Base-by-base conservation (phyloP, 2,113 vertebrate genomes). In the Brachyhypopomus occidentalis region DNA sequence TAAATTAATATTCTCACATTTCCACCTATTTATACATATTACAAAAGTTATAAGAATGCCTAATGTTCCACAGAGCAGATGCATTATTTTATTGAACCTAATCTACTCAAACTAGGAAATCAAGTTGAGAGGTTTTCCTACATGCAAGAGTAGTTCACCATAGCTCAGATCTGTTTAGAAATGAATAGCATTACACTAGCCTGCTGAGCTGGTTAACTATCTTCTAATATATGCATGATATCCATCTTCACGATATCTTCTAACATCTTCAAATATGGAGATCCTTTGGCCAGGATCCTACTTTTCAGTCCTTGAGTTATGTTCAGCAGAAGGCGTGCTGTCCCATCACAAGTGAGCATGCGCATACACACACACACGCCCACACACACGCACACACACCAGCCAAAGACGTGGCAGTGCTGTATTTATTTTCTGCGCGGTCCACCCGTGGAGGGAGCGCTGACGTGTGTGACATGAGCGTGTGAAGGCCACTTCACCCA, bases 401-500 rank as follows among this genome's bases (percentile, higher is more conserved):
- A 63, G 38, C 27, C 23, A 19, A 19, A 80, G 60, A 64, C 69
- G 30, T 71, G 34, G 71, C 59, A 84, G 58, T 75, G 48, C 45
- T 75, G 73, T 66, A 77, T 78, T 38, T 81, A 66, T 82, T 79
- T 86, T 77, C 77, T 69, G 73, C 30, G 64, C 27, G 30, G 22
- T 77, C 36, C 58, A 63, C 11, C 38, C 20, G 64, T 23, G 58
- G 45, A 66, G 59, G 69, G 30, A 52, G 56, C 4, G n/a, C 71
- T 82, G 87, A 85, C 79, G 82, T 83, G 77, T 72, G 72, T 87
- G 72, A 77, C 82, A 34, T 62, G 55, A 72, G 70, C 63, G 58
- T 86, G 79, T 79, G 78, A 78, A 86, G 60, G 62, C 41, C 5
- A 19, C 30, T 72, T 41, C 60, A 67, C 38, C 55, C 55, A 62